Base-by-base conservation (phyloP, 2,113 vertebrate genomes). In the Ammodytes dubius region DNA sequence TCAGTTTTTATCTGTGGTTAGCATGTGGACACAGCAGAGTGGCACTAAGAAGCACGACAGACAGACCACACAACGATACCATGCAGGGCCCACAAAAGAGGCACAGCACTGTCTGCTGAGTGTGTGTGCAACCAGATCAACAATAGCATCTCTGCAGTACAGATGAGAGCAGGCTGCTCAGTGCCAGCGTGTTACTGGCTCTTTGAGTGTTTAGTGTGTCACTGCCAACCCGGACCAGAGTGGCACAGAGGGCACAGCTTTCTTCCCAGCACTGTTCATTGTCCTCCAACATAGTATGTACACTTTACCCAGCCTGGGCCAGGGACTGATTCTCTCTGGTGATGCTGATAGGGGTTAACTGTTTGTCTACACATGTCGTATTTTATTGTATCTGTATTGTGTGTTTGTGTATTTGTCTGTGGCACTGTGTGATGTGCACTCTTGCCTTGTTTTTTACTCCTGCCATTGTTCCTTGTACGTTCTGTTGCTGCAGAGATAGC, bases 171-270 rank as follows among this genome's bases (percentile, higher is more conserved):
- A n/a, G 63, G 79, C 74, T 87, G 77, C 70, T 77, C 43, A 42
- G 91, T 92, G 87, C 91, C 91, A 92, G 87, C 72, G 10, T 68
- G 89, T 88, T 72, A 74, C 86, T 86, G 85, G 70, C 91, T 84
- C 72, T 88, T 75, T 80, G 77, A 85, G 79, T 65, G 63, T 76
- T 67, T 66, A 27, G 61, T 70, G 84, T 79, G 82, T 82, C 81
- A 79, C 57, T 89, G 77, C 81, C 87, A 91, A 87, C 77, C 84
- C 87, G 81, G 85, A 85, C 74, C 83, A 58, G 83, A 85, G 83
- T 82, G 91, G 83, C 67, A 89, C 83, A 49, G 88, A 88, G 82
- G 83, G 45, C 70, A 53, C 46, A 64, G 87, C 80, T 74, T 83
- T 27, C 27, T 77, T 78, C 69, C 17, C 4, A 52, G 49, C 76